Conservation (phyloP, 2,113 vertebrate genomes). For the Paradoxurus hermaphroditus region DNA sequence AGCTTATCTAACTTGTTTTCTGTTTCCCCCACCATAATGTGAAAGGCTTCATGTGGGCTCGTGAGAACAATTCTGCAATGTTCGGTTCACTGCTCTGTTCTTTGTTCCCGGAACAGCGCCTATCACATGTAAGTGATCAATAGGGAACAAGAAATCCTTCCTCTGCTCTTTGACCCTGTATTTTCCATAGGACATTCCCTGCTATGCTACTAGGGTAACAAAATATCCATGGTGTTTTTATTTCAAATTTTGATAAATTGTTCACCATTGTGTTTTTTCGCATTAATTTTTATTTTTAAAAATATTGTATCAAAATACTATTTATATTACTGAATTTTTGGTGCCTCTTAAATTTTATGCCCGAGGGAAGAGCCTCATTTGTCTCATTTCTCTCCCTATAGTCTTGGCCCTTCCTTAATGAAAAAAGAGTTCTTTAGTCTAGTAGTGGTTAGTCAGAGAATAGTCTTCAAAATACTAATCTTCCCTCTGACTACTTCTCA, state of each 20-base stretch:
- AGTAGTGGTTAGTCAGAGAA: background rate
- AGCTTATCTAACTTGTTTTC: background rate
- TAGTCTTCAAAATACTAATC: background rate
- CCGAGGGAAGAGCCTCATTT: background rate
- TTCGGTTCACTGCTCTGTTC: background rate
- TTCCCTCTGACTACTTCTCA: background rate
- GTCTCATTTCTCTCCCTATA: background rate
- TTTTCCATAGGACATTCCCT: background rate
- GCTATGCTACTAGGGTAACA: background rate
- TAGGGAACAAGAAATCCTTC: background rate
- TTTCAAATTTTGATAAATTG: background rate
- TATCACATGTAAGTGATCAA: background rate
- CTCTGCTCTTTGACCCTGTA: background rate
- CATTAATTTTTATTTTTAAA: background rate
- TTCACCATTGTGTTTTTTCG: background rate
- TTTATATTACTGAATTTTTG: background rate
- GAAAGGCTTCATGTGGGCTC: background rate
- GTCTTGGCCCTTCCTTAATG: background rate
- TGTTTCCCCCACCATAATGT: background rate
- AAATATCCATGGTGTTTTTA: background rate
- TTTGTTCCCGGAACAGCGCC: background rate
- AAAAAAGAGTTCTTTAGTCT: background rate
- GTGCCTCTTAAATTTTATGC: background rate
- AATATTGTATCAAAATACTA: background rate
- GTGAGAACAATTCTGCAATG: background rate